Evolutionary conservation across 2,888 invertebrate species (phyloP).

Genomic region (Crematogaster levior): DNA sequence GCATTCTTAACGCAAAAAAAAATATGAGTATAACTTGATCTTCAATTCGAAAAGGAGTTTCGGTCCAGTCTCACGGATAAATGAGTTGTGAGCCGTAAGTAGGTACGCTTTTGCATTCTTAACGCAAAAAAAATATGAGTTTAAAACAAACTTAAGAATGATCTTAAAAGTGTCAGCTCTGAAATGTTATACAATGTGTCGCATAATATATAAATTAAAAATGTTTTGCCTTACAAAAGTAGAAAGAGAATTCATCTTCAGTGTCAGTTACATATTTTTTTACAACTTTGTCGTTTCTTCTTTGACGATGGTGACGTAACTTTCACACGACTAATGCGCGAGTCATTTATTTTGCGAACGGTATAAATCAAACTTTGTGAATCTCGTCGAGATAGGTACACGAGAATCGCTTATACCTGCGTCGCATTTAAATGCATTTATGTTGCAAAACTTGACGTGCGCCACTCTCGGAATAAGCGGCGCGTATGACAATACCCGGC

Average conservation of each 20-base stretch:
- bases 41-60: background rate
- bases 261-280: background rate
- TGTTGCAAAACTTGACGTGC: constrained; percentile 17
- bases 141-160: too few species aligned
- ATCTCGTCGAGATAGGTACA: background rate
- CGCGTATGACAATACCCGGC: constrained; percentile 33
- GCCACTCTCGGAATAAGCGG: constrained; percentile 24
- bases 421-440: constrained; percentile 30
- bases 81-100: constrained; percentile 56
- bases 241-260: background rate
- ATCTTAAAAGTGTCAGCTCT: background rate
- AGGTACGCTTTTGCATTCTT: constrained; percentile 57
- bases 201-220: background rate
- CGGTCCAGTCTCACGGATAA: constrained; percentile 34
- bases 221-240: background rate
- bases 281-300: background rate
- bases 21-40: too few species aligned
- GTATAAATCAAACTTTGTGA: background rate
- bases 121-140: too few species aligned
- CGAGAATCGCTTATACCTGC: background rate
- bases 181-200: background rate
- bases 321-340: background rate
- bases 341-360: constrained; percentile 19
- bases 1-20: too few species aligned
- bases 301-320: background rate